Base-by-base conservation (phyloP, 1,140 invertebrate genomes). In the Venustaconcha ellipsiformis region DNA sequence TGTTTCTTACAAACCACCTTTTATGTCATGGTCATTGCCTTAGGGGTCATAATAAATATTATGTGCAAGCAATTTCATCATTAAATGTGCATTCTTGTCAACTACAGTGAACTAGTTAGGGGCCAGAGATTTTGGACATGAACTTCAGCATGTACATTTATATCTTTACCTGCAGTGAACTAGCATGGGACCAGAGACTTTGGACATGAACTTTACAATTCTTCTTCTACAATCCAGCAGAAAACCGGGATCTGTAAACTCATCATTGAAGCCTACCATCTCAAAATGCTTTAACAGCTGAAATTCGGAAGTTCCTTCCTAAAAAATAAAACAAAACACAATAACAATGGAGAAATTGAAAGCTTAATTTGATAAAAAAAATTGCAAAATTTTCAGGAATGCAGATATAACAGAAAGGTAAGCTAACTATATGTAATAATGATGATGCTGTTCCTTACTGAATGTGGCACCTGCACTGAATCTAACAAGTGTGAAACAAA, bases 51-150 rank as follows among this genome's bases (percentile, higher is more conserved):
- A 48, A 48, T 11, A 48, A 48, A 48, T 48, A 48, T 48, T 48
- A 48, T 6, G 37, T 48, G 37, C 37, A 48, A 48, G 37, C 11
- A 48, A 48, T 48, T 48, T 48, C 37, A 48, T 6, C 37, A 48
- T 48, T 8, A 48, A 48, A 11, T 48, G 37, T 48, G 37, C 37
- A 48, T 48, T 48, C 6, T 48, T 6, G 4, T 48, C 37, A 88
- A 85, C 87, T 81, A 77, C 87, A 86, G 70, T 88, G 86, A n/a
- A 87, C 86, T 4, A 87, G 73, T n/a, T 87, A 74, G 23, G 86
- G 85, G 14, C 85, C 87, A 14, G 82, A 76, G 30, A 76, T 69
- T 23, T 67, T 76, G 14, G 67, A 23, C 58, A 80, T 80, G 23
- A 73, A 79, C 11, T 62, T 30, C 20, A 78, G 76, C 18, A 11